Base-by-base conservation (phyloP, 2,113 vertebrate species). In the Syngnathus floridae region DNA sequence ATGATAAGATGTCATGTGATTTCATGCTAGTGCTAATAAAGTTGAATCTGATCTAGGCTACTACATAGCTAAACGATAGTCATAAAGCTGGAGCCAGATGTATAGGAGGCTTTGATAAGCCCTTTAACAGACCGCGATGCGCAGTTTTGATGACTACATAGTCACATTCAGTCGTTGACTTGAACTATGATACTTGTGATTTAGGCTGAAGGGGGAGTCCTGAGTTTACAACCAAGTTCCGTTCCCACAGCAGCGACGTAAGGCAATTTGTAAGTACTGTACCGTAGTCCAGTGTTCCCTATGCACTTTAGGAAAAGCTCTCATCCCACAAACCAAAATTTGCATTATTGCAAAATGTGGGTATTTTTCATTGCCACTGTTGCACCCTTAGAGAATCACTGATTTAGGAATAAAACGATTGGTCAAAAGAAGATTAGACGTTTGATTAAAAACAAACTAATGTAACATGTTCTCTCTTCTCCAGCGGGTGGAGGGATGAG, bases 401-500 rank as follows among this genome's bases (percentile, higher is more conserved):
- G 16, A 14, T 14, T 56, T 16, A 16, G 14, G 4, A 8, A 26
- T 26, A 21, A 22, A 26, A 54, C 13, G 4, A 7, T 54, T 1
- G 12, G 3, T 31, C 3, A 31, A 31, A 31, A 31, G 3, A 31
- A 31, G 26, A 31, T 31, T 31, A 31, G 26, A 31, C 4, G 11
- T 26, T 54, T 54, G 51, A 52, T 54, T 12, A 13, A 26, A 35
- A 14, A 16, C 2, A 35, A 56, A 13, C 5, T 4, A 61, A 40
- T 38, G 9, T 60, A 14, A 61, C n/a, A 41, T 61, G 7, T 14
- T 43, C 10, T 61, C 3, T 65, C 48, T 72, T 71, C 57, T 37
- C 22, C 72, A 89, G 86, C 86, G 87, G 89, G 86, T 82, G 87
- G 87, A 91, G 88, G 83, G 85, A 92, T 91, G 91, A 92, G 89